Base-by-base conservation (phyloP, 2,113 vertebrate species). In the Atrichornis clamosus region DNA sequence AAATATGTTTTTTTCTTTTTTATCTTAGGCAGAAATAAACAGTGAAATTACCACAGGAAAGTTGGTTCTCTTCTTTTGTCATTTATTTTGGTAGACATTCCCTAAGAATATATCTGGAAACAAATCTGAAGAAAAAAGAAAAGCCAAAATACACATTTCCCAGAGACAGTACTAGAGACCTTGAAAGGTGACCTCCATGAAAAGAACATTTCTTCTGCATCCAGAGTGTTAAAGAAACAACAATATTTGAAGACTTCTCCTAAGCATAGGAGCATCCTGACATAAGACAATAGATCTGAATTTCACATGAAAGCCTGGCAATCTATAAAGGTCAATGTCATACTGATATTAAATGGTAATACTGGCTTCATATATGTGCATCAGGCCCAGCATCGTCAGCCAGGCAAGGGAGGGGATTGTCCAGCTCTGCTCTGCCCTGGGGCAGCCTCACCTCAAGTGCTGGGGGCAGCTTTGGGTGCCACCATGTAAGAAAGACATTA, bases 21-120 rank as follows among this genome's bases (percentile, higher is more conserved):
- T 42, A 8, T 16, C 30, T 59, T 22, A 30, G 5, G 26, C 21
- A 76, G 53, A 84, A 80, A 22, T 4, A 41, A 47, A 12, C 13
- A 55, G 10, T n/a, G 64, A 70, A 46, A 59, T 59, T 62, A 74
- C 19, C 20, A 23, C 21, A 39, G 6, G 3, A 62, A 44, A 5
- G 6, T 3, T n/a, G 30, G 13, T 1, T 2, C 3, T 46, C 20
- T 41, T 41, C 39, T 2, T 16, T n/a, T 56, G 18, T 26, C 39
- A 79, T 41, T 78, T 56, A 41, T 15, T 65, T 80, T 76, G 10
- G 37, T 42, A 86, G n/a, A 27, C 9, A 9, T 23, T 47, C 70
- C 28, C 8, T 26, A 63, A 52, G 5, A 84, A 69, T 11, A 23
- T 14, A 63, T 35, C 10, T 58, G 33, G 24, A 75, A 68, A 63